Conservation (phyloP, 2,797 vertebrate genomes). For the Lates japonicus region DNA sequence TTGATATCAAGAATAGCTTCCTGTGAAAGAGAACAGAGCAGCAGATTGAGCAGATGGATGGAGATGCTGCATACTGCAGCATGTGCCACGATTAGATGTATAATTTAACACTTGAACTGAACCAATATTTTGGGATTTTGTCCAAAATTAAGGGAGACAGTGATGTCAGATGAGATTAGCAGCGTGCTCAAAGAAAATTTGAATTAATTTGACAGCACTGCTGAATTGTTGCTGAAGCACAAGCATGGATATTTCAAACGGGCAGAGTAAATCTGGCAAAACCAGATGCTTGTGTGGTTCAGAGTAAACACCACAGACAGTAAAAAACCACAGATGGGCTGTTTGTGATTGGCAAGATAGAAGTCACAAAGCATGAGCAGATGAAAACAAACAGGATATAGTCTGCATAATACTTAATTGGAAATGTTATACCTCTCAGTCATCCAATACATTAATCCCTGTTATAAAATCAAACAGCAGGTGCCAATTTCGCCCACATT, state of each 20-base stretch:
- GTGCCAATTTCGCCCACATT: constrained; percentile 59
- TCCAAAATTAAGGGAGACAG: constrained; percentile 32
- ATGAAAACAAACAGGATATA: constrained; percentile 65
- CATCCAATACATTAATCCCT: constrained; percentile 63
- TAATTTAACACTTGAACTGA: constrained; percentile 44
- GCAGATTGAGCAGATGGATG: constrained; percentile 55
- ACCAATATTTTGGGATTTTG: constrained; percentile 44
- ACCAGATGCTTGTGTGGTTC: constrained; percentile 39
- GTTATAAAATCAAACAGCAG: constrained; percentile 74
- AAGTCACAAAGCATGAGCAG: constrained; percentile 38
- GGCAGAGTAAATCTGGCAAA: constrained; percentile 44
- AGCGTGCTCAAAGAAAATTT: constrained; percentile 3
- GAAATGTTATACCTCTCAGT: constrained; percentile 56
- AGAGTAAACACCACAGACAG: constrained; percentile 47
- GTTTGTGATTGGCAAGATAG: constrained; percentile 60
- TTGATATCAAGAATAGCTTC: constrained; percentile 86
- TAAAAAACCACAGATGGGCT: constrained; percentile 54
- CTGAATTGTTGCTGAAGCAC: constrained; percentile 14
- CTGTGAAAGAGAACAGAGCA: constrained; percentile 67
- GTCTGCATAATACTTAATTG: constrained; percentile 49
- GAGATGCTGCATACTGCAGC: constrained; percentile 23
- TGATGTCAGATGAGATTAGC: constrained; percentile 17
- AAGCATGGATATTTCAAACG: constrained; percentile 60
- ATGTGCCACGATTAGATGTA: constrained; percentile 35
- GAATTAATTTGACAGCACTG: constrained; percentile 7